Evolutionary conservation across 2,113 vertebrate species (phyloP).

Genomic region (Tonatia bakeri): DNA sequence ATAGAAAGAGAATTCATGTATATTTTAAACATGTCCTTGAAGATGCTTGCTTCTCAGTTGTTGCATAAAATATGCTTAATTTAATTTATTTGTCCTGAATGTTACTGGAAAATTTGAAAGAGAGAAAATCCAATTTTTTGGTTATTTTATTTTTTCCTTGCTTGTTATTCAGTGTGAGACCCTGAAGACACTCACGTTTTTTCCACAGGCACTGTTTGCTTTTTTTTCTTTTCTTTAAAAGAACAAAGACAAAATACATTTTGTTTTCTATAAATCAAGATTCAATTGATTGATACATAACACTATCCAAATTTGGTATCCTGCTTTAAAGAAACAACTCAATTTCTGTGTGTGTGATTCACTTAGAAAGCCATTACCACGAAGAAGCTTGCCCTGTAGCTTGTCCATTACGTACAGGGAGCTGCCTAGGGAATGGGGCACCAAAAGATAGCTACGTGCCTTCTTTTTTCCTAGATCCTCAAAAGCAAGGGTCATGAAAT

Average conservation of each 20-base stretch:
- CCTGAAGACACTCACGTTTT: conserved; percentile 24
- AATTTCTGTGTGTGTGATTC: conserved; percentile 28
- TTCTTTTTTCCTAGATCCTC: neutral
- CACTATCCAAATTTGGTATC: neutral
- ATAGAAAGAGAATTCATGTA: conserved; percentile 30
- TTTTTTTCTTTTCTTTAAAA: conserved; percentile 36
- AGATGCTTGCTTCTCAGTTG: neutral
- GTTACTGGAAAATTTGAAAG: conserved; percentile 5
- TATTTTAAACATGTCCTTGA: conserved; percentile 14
- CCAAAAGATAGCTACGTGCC: neutral
- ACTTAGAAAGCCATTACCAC: conserved; percentile 36
- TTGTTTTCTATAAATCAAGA: conserved; percentile 30
- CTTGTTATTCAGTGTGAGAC: conserved; percentile 30
- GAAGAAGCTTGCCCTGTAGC: neutral
- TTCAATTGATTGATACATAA: conserved; percentile 36
- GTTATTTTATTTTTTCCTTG: neutral
- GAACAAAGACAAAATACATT: conserved; percentile 35
- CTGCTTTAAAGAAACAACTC: conserved; percentile 30
- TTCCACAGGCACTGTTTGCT: neutral
- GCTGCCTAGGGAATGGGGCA: neutral
- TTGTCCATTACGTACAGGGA: neutral
- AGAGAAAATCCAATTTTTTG: neutral
- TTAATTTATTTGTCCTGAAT: conserved; percentile 37
- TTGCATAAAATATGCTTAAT: conserved; percentile 38
- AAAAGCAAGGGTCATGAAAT: neutral